Percentiles rank a stretch among this genome's conserved stretches.
Evolutionary conservation across 2,113 vertebrate genomes (phyloP).

Genomic region (Pelodiscus sinensis): DNA sequence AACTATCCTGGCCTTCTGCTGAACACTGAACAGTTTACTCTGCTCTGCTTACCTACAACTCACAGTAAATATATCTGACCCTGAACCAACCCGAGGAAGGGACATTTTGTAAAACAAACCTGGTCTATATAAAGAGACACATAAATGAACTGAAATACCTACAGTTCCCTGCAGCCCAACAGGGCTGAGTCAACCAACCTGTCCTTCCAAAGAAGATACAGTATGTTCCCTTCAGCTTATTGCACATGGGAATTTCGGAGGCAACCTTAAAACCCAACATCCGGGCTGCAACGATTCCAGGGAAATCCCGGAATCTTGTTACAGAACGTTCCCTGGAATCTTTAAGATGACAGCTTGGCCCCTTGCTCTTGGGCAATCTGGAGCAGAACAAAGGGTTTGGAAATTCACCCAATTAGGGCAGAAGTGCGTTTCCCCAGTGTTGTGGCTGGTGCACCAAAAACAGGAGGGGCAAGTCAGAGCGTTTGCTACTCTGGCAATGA

Average conservation of each 20-base stretch:
- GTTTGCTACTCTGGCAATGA: background rate
- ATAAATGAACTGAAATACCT: background rate
- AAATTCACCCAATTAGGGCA: background rate
- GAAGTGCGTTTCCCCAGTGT: background rate
- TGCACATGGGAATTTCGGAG: background rate
- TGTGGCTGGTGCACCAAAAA: background rate
- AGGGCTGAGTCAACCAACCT: background rate
- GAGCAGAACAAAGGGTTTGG: background rate
- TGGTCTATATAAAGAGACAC: background rate
- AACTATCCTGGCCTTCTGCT: slow-evolving; percentile 17
- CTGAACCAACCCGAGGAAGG: slow-evolving; percentile 23
- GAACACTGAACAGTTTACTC: slow-evolving; percentile 20
- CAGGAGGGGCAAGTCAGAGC: background rate
- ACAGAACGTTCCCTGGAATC: no score
- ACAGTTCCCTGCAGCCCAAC: background rate
- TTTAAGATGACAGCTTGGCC: background rate
- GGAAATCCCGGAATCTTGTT: no score
- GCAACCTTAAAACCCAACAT: background rate
- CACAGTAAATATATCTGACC: slow-evolving; percentile 9
- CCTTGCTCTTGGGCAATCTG: background rate
- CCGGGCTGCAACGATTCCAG: background rate
- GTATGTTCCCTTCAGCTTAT: background rate
- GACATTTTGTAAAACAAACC: background rate
- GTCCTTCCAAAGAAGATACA: background rate
- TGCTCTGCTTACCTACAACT: background rate